phyloP scores from a whole-genome alignment of 2,797 vertebrate species.

The Orientallactaga sibirica region DNA sequence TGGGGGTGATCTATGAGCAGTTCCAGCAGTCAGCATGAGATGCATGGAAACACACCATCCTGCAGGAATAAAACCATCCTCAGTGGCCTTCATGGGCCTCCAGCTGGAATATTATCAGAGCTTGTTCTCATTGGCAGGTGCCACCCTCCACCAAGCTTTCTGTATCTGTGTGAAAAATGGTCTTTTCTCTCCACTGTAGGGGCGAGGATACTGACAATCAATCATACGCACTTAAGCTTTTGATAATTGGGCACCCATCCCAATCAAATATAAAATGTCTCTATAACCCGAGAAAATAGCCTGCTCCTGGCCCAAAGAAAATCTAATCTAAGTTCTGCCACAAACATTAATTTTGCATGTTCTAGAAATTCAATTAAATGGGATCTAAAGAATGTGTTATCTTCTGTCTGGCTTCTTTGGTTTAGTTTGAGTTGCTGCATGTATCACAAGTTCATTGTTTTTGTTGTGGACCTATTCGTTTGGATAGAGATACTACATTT shows the following conservation, averaged over 20 bases:
- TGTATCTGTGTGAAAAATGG: background rate
- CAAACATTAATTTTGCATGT: background rate
- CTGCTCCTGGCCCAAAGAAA: background rate
- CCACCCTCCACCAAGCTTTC: background rate
- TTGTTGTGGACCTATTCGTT: background rate
- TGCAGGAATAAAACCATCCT: background rate
- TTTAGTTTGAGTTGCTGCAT: background rate
- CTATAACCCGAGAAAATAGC: background rate
- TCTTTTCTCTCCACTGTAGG: constrained; percentile 61
- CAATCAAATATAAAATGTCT: background rate
- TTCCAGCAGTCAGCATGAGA: background rate
- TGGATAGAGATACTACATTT: background rate
- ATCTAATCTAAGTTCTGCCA: background rate
- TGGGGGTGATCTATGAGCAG: constrained; percentile 6
- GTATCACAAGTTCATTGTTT: background rate
- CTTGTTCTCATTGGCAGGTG: constrained; percentile 72
- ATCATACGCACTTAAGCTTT: background rate
- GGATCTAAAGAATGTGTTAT: background rate
- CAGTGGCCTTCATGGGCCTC: constrained; percentile 32
- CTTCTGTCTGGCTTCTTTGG: constrained; percentile 22
- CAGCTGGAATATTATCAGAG: constrained; percentile 62
- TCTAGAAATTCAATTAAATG: constrained; percentile 6
- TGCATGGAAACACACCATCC: too few relatives aligned
- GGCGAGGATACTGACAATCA: constrained; percentile 47
- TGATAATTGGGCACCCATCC: background rate